Conservation (phyloP, 2,797 vertebrate genomes). For the Euthynnus affinis region DNA sequence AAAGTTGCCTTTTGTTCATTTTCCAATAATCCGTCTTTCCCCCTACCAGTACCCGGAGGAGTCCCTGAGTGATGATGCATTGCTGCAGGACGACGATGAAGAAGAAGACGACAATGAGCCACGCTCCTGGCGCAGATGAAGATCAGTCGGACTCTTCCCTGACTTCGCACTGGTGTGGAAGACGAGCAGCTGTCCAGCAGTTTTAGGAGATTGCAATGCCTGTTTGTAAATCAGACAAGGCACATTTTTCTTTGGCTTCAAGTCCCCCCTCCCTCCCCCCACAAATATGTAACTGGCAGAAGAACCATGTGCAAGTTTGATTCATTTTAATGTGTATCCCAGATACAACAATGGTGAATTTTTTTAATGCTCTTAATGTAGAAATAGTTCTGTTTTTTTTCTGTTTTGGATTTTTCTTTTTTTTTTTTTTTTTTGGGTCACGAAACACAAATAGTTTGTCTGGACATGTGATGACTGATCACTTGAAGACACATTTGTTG, state of each 20-base stretch:
- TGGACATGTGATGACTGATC: constrained; percentile 70
- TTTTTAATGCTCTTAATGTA: constrained; percentile 81
- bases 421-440: constrained; percentile 65
- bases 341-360: constrained; percentile 86
- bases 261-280: too few species aligned
- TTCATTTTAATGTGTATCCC: constrained; percentile 90
- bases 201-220: constrained; percentile 60
- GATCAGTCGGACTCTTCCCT: constrained; percentile 23
- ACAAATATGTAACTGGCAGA: constrained; percentile 67
- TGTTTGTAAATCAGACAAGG: constrained; percentile 57
- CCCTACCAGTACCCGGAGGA: constrained; percentile 93
- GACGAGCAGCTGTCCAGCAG: constrained; percentile 54
- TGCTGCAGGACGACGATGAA: constrained; percentile 98
- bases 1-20: constrained; percentile 17
- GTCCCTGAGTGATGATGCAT: constrained; percentile 93
- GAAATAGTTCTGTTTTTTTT: constrained; percentile 80
- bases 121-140: constrained; percentile 99
- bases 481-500: constrained; percentile 88
- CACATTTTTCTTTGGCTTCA: constrained; percentile 76
- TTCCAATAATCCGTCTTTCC: constrained; percentile 19
- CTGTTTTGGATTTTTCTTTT: constrained; percentile 59
- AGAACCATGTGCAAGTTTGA: constrained; percentile 87
- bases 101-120: constrained; percentile 98
- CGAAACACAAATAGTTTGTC: constrained; percentile 80
- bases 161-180: constrained; percentile 33